Evolutionary conservation across 2,888 invertebrate species (phyloP).

Genomic region (Athalia circularis): DNA sequence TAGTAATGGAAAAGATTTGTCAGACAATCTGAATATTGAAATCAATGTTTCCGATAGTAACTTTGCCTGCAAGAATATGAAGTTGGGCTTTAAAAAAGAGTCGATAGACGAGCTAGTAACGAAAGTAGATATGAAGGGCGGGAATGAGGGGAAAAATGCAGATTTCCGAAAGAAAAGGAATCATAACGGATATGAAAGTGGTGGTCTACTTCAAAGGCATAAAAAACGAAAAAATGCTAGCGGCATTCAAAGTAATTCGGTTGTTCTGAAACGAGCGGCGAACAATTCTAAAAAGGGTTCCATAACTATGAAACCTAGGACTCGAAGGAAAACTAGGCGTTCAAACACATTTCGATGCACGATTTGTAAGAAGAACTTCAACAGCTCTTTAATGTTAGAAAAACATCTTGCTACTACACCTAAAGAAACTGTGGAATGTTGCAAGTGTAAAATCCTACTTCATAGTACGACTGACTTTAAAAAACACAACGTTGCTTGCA

Average conservation of each 20-base stretch:
- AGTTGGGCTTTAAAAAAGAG: constrained; percentile 25
- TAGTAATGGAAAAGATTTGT: constrained; percentile 13
- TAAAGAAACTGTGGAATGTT: constrained; percentile 51
- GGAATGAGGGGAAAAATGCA: background rate
- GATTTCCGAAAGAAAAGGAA: background rate
- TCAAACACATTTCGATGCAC: constrained; percentile 49
- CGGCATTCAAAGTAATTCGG: background rate
- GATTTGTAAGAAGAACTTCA: constrained; percentile 52
- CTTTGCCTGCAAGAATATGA: background rate
- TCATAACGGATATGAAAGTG: background rate
- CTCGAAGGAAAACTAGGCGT: constrained; percentile 48
- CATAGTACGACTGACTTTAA: constrained; percentile 52
- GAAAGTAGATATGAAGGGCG: background rate
- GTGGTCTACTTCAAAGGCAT: background rate
- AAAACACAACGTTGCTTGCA: constrained; percentile 52
- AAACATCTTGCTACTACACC: constrained; percentile 50
- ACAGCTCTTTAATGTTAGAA: constrained; percentile 44
- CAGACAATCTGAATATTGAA: constrained; percentile 19
- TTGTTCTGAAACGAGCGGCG: background rate
- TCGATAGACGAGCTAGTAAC: constrained; percentile 5
- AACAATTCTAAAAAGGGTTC: constrained; percentile 1
- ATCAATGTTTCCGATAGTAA: constrained; percentile 18
- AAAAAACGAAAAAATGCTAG: background rate
- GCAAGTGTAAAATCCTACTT: constrained; percentile 53
- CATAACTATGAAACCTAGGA: constrained; percentile 2